Conservation (phyloP, 1,140 invertebrate genomes). For the Dolichoris vasculosae region DNA sequence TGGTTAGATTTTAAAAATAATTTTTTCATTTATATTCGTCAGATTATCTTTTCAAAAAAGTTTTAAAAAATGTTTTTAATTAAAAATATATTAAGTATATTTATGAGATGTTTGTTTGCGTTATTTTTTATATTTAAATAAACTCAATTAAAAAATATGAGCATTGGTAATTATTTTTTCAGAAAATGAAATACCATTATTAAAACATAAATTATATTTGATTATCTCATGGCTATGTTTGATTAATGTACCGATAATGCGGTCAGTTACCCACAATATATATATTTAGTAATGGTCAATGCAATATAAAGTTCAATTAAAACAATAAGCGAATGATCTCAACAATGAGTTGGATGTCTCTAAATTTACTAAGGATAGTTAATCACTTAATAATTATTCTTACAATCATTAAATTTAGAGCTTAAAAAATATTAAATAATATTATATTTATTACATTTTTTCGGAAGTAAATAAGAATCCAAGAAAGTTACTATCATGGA, state of each 20-base stretch:
- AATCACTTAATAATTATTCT: neutral
- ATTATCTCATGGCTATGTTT: neutral
- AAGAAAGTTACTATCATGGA: too few species aligned
- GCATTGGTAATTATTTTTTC: neutral
- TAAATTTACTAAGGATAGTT: neutral
- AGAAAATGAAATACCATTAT: neutral
- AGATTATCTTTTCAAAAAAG: too few species aligned
- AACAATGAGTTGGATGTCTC: constrained; percentile 14
- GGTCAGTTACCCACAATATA: constrained; percentile 23
- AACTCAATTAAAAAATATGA: too few species aligned
- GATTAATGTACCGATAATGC: constrained; percentile 18
- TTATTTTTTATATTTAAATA: too few species aligned
- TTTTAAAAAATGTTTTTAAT: too few species aligned
- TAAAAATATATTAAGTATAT: too few species aligned
- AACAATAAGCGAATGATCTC: constrained; percentile 25
- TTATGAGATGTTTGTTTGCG: too few species aligned
- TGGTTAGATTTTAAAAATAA: too few species aligned
- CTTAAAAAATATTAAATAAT: neutral
- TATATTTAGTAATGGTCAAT: constrained; percentile 4
- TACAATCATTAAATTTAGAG: neutral
- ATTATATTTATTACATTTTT: too few species aligned
- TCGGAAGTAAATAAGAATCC: too few species aligned
- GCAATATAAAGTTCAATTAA: constrained; percentile 47
- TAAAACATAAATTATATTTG: too few species aligned
- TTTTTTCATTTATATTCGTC: too few species aligned